phyloP scores from a whole-genome alignment of 2,888 invertebrate species.

The Macrostomum cliftonense region DNA sequence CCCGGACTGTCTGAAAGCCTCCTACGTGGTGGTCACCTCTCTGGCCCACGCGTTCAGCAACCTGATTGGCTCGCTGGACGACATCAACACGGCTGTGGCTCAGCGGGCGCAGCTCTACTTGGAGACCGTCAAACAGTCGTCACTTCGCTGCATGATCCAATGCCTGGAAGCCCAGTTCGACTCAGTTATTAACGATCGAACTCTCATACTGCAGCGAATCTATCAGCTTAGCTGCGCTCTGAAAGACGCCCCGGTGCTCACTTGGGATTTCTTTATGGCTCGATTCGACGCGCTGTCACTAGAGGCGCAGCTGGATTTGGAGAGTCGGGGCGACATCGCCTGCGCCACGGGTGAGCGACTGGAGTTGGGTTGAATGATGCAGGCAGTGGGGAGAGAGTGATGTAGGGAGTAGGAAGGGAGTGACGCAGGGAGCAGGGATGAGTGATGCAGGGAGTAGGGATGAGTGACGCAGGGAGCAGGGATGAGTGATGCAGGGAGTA shows the following conservation, averaged over 20 bases:
- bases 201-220: slow-evolving; percentile 80
- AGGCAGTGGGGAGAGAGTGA: not conserved
- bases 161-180: slow-evolving; percentile 96
- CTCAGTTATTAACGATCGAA: slow-evolving; percentile 79
- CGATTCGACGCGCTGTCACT: slow-evolving; percentile 81
- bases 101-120: slow-evolving; percentile 75
- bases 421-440: slow-evolving; percentile 41
- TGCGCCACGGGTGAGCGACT: slow-evolving; percentile 59
- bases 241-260: slow-evolving; percentile 66
- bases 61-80: slow-evolving; percentile 82
- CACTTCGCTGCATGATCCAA: slow-evolving; percentile 61
- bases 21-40: slow-evolving; percentile 48
- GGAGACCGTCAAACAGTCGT: slow-evolving; percentile 73
- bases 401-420: not conserved
- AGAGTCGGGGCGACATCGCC: slow-evolving; percentile 52
- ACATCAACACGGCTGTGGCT: slow-evolving; percentile 77
- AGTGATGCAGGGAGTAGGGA: too few species aligned
- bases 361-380: too few species aligned
- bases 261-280: slow-evolving; percentile 93
- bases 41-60: slow-evolving; percentile 90
- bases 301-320: slow-evolving; percentile 74
- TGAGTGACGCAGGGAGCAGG: too few species aligned
- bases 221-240: slow-evolving; percentile 81
- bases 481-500: too few species aligned
- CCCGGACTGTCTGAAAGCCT: not conserved